These are phyloP conservation scores for Raja brachyura DNA, from an alignment of 2,113 vertebrate genomes.

Conservation along the genomic window DNA sequence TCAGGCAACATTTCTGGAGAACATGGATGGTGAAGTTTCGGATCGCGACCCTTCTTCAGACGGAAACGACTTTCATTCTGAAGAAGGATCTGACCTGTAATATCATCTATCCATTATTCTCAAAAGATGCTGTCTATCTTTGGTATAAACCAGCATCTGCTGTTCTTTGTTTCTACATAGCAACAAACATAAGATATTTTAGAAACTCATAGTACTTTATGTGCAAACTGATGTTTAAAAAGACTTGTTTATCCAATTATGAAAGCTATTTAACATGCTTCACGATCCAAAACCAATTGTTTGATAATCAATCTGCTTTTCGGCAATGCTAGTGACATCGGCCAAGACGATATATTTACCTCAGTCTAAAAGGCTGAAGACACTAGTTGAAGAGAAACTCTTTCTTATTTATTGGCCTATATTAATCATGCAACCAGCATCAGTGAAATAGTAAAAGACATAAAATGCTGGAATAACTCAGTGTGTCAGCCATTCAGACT, in stretches of 20 bases:
- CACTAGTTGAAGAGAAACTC: neutral
- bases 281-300: neutral
- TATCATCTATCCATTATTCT: too few relatives aligned
- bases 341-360: neutral
- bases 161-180: too few relatives aligned
- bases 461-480: too few relatives aligned
- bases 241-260: neutral
- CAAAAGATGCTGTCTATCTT: too few relatives aligned
- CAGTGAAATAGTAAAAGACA: neutral
- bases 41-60: too few relatives aligned
- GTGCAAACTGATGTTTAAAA: neutral
- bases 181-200: neutral
- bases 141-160: too few relatives aligned
- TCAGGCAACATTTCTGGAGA: too few relatives aligned
- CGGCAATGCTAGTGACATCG: neutral
- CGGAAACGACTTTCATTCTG: too few relatives aligned
- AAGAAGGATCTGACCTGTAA: too few relatives aligned
- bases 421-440: neutral
- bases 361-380: neutral
- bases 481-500: too few relatives aligned
- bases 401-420: neutral
- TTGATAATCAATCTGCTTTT: neutral
- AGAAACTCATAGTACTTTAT: conserved; percentile 4
- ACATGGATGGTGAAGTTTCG: too few relatives aligned
- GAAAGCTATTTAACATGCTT: neutral